Base-by-base conservation (phyloP, 2,888 invertebrate genomes). In the Drosophila borealis region DNA sequence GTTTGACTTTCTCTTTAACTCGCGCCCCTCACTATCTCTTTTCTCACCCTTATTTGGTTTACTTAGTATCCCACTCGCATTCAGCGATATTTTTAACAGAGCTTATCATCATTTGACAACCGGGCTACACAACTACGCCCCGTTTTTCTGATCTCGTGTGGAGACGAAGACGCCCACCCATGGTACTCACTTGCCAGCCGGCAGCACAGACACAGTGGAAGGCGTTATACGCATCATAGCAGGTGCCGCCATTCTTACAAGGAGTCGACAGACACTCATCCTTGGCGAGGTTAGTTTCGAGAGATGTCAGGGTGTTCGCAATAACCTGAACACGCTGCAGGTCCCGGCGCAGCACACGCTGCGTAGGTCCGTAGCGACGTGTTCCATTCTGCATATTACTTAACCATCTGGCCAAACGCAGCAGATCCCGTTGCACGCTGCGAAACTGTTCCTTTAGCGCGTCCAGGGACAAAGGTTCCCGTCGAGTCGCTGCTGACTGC, bases 191-290 rank as follows among this genome's bases (percentile, higher is more conserved):
- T 81, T 89, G 86, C 97, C 97, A 98, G 79, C 94, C 94, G 0
- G 93, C 81, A 0, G 95, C 94, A 89, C 98, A 98, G 50, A 94
- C 92, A 88, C 98, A 98, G 56, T 95, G 93, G 90, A 95, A 97
- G 8, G 94, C 94, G 61, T 95, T 95, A 81, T 94, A 95, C 57
- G 94, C 90, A 89, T 97, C 96, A 46, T 95, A 93, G 88, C 98
- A 98, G 0, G 95, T 95, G 14, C 96, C 98, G 6, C 97, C 97
- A 91, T 98, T 96, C 87, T 94, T 93, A 90, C 98, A 98, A 2
- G 97, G 97, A 84, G 93, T 94, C 50, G 73, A 70, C 4, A 34
- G n/a, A 57, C 90, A 92, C 29, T 89, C 85, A 19, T 90, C 68
- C 17, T 54, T 68, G 5, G 29, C 55, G 10, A 90, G 50, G 14